Evolutionary conservation across 2,113 vertebrate genomes (phyloP), one percentile per base, ranked within the genome.

Genomic region (Pelvicachromis taeniatus): DNA sequence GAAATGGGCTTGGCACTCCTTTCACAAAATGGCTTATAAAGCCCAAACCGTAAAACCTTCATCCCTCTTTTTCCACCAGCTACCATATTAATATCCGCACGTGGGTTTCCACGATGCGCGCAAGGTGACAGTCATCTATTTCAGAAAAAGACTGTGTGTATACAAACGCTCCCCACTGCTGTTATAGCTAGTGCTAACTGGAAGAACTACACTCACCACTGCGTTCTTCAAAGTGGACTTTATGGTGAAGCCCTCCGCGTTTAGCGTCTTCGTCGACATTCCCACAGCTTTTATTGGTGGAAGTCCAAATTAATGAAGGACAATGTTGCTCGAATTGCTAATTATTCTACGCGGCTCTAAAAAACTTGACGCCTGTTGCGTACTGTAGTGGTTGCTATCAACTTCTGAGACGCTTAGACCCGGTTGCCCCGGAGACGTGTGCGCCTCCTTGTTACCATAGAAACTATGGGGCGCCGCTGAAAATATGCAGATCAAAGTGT

Each of bases 191-290:
- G 38, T 48, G 40, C 10, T 17, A 59, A 61, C 35, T 56, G 9
- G 56, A 82, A 75, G 48, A 56, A 82, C 79, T 65, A 38, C 6
- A 93, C 96, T 95, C 86, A 96, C 96, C 94, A 93, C 91, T 0
- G 91, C 88, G 91, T 95, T 96, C 87, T 92, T 96, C 94, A 96
- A 94, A 1, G 77, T 90, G 54, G 96, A 90, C 83, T 91, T 95
- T 9, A 94, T 56, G 3, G 95, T 95, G 85, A 96, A 96, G 19
- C 92, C 95, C 35, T 91, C 77, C 0, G 94, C 84, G 68, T 80
- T 92, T 7, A 93, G n/a, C 40, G 29, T 77, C 79, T 33, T 52
- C 84, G 52, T 93, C 38, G 6, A 84, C 81, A 93, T 92, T 55
- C 87, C 40, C 70, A 40, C 78, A 17, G 61, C 13, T 75, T 1